These are phyloP conservation scores for Dynastes hyllus DNA, from an alignment of 2,888 invertebrate genomes.

Conservation along the genomic window DNA sequence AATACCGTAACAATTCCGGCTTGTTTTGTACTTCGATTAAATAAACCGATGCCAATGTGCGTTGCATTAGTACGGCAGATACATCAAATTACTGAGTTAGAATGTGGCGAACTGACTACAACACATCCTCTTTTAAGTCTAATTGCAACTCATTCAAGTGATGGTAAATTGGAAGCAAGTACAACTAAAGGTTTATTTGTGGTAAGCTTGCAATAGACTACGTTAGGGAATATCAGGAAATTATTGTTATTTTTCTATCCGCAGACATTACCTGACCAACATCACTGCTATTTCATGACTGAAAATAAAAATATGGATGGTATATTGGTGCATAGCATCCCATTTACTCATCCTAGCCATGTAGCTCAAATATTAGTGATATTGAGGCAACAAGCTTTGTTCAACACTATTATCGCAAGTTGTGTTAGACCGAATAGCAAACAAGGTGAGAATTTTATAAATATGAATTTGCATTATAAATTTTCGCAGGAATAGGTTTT, in stretches of 20 bases:
- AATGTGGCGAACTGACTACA: slow-evolving; percentile 74
- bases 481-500: no score
- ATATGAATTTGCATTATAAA: no score
- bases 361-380: slow-evolving; percentile 90
- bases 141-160: slow-evolving; percentile 85
- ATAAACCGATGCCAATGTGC: slow-evolving; percentile 91
- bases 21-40: slow-evolving; percentile 87
- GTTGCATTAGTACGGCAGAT: slow-evolving; percentile 81
- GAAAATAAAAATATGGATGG: slow-evolving; percentile 86
- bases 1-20: slow-evolving; percentile 95
- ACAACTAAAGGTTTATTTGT: slow-evolving; percentile 89
- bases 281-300: slow-evolving; percentile 95
- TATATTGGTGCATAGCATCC: slow-evolving; percentile 84
- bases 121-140: slow-evolving; percentile 82
- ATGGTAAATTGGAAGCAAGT: slow-evolving; percentile 81
- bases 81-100: slow-evolving; percentile 76
- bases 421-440: slow-evolving; percentile 89
- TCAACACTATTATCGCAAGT: slow-evolving; percentile 91
- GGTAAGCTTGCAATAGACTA: slow-evolving; percentile 72
- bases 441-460: slow-evolving; percentile 75
- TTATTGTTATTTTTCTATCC: slow-evolving; percentile 58
- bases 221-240: background rate
- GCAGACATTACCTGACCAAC: slow-evolving; percentile 92
- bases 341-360: slow-evolving; percentile 95
- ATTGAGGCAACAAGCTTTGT: slow-evolving; percentile 91